Conservation (phyloP, 2,888 invertebrate species). For the Dastarcus helophoroides region DNA sequence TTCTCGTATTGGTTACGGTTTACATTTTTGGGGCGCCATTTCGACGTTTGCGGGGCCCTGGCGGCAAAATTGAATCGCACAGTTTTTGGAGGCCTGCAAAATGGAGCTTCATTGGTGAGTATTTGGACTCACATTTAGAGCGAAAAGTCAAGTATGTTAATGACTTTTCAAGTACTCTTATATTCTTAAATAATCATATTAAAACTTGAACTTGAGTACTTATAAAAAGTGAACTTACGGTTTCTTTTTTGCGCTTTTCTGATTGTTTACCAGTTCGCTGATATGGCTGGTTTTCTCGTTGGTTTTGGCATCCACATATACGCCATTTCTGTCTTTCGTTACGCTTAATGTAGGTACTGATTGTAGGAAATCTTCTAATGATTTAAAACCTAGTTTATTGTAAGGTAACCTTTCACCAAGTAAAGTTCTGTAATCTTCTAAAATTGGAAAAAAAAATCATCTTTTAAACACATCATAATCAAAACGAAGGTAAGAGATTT, state of each 20-base stretch:
- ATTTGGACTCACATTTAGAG: too few relatives aligned
- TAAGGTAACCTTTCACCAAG: conserved; percentile 55
- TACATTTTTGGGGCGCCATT: conserved; percentile 25
- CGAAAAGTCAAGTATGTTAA: too few relatives aligned
- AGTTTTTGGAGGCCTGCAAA: conserved; percentile 7
- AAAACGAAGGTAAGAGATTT: conserved; percentile 5
- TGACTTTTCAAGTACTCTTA: too few relatives aligned
- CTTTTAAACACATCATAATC: conserved; percentile 4
- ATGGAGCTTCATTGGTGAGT: too few relatives aligned
- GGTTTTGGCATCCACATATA: conserved; percentile 46
- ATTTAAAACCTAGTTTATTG: conserved; percentile 45
- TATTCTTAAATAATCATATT: too few relatives aligned
- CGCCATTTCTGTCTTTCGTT: conserved; percentile 39
- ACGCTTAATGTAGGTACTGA: conserved; percentile 47
- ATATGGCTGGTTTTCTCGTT: conserved; percentile 51
- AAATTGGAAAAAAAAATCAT: conserved; percentile 18
- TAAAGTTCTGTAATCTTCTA: conserved; percentile 51
- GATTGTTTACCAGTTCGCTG: conserved; percentile 34
- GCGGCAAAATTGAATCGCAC: conserved; percentile 4
- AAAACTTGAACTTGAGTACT: too few relatives aligned
- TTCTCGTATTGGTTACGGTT: conserved; percentile 11
- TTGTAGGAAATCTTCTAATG: conserved; percentile 47
- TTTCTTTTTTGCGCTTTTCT: conserved; percentile 24
- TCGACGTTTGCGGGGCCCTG: conserved; percentile 8
- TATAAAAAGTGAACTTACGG: too few relatives aligned